Evolutionary conservation across 37 sponge, comb jelly and placozoan genomes (phyloP).

Genomic region (Haliclona indistincta): DNA sequence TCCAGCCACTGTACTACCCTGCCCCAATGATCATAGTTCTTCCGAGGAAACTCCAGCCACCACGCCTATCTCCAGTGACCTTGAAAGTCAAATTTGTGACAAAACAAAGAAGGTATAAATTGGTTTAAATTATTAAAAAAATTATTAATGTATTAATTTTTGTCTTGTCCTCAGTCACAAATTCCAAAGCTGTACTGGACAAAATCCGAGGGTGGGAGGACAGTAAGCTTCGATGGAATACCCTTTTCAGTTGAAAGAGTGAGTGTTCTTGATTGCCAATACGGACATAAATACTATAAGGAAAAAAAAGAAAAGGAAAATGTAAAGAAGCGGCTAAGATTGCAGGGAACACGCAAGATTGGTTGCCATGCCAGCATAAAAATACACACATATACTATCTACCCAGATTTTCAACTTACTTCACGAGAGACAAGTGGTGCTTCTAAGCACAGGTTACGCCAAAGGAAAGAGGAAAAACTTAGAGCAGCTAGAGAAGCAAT

Average conservation of each 20-base stretch:
- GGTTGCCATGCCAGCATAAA: slow-evolving; percentile 17
- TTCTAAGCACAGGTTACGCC: background rate
- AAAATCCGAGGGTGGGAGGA: slow-evolving; percentile 16
- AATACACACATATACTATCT: slow-evolving; percentile 1
- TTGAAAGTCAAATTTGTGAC: too few relatives aligned
- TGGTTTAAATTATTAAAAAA: too few relatives aligned
- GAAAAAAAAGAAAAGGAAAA: background rate
- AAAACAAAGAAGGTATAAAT: too few relatives aligned
- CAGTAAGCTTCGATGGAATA: slow-evolving; percentile 15
- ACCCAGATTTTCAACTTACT: slow-evolving; percentile 13
- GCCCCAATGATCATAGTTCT: too few relatives aligned
- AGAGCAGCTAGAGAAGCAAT: background rate
- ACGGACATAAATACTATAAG: slow-evolving; percentile 8
- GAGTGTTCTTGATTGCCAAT: slow-evolving; percentile 21
- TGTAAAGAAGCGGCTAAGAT: background rate
- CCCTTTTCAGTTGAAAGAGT: slow-evolving; percentile 12
- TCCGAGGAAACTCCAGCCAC: too few relatives aligned
- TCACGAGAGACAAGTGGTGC: background rate
- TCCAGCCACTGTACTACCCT: too few relatives aligned
- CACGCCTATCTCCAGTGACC: too few relatives aligned
- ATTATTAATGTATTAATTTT: too few relatives aligned
- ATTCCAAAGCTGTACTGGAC: slow-evolving; percentile 24
- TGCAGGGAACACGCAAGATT: slow-evolving; percentile 23
- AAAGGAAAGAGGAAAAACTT: background rate
- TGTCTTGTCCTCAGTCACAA: too few relatives aligned